Percentiles rank a stretch among this genome's conserved stretches.
phyloP scores from a whole-genome alignment of 2,888 invertebrate genomes.

The Pharmacophagus antenor region DNA sequence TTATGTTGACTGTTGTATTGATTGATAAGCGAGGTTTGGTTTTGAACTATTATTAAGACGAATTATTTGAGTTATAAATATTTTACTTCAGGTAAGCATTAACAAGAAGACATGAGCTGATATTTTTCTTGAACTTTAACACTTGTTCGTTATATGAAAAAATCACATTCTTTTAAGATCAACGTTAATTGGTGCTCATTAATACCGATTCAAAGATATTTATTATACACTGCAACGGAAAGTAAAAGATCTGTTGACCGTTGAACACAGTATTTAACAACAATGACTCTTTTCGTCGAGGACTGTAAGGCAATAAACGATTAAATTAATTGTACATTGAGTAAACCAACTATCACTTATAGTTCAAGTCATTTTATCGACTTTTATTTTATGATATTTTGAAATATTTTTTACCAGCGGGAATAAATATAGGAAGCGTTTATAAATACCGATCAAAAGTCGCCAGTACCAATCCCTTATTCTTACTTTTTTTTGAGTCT shows the following conservation, averaged over 20 bases:
- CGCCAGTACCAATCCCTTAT: not conserved
- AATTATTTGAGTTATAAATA: no score
- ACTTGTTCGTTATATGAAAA: not conserved
- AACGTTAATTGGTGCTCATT: constrained; percentile 24
- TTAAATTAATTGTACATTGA: not conserved
- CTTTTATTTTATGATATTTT: not conserved
- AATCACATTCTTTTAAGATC: constrained; percentile 18
- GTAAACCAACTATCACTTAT: not conserved
- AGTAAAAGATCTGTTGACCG: not conserved
- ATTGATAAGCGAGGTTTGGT: no score
- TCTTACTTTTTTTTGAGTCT: not conserved
- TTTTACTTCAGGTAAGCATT: no score
- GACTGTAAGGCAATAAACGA: constrained; percentile 9
- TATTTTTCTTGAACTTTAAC: constrained; percentile 11
- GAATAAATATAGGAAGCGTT: not conserved
- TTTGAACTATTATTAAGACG: no score
- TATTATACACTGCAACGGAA: constrained; percentile 9
- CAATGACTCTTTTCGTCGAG: constrained; percentile 10
- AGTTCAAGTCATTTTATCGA: no score
- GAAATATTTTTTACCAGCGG: not conserved
- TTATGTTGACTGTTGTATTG: no score
- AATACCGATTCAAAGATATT: constrained; percentile 16
- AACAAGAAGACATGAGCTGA: no score
- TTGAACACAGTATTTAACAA: constrained; percentile 10
- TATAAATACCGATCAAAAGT: not conserved